phyloP scores from a whole-genome alignment of 2,113 vertebrate species.

The Caretta caretta region DNA sequence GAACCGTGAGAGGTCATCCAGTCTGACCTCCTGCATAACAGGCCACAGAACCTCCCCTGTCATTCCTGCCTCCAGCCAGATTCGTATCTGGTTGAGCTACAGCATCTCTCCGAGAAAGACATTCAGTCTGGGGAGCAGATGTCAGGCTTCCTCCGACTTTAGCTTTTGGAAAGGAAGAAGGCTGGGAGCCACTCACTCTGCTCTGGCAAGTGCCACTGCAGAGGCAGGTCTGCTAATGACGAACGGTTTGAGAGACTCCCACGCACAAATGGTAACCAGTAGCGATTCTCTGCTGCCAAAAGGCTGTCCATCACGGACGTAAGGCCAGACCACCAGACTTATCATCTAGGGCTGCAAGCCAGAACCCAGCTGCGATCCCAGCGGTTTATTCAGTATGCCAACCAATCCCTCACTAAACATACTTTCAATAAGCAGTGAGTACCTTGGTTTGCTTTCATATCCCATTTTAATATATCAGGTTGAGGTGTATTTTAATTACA shows the following conservation, averaged over 20 bases:
- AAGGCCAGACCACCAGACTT: not conserved
- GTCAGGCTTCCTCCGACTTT: not conserved
- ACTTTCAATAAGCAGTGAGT: not conserved
- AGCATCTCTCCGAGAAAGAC: not conserved
- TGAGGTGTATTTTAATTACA: constrained; percentile 34
- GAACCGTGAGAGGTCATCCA: not conserved
- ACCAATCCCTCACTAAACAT: constrained; percentile 56
- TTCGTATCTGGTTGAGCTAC: not conserved
- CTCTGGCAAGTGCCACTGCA: not conserved
- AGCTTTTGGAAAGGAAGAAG: not conserved
- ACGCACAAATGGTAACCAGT: not conserved
- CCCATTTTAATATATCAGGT: constrained; percentile 60
- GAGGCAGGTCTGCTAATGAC: not conserved
- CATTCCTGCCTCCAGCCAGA: not conserved
- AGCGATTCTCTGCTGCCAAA: not conserved
- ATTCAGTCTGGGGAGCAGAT: not conserved
- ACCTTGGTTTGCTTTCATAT: constrained; percentile 74
- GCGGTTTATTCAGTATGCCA: constrained; percentile 26
- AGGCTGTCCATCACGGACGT: not conserved
- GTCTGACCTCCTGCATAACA: not conserved
- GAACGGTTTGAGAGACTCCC: not conserved
- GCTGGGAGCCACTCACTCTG: not conserved
- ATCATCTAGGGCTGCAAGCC: not conserved
- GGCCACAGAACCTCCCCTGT: not conserved
- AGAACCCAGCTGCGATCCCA: not conserved